Conservation (phyloP, 2,888 invertebrate genomes). For the Rhamnusium bicolor region DNA sequence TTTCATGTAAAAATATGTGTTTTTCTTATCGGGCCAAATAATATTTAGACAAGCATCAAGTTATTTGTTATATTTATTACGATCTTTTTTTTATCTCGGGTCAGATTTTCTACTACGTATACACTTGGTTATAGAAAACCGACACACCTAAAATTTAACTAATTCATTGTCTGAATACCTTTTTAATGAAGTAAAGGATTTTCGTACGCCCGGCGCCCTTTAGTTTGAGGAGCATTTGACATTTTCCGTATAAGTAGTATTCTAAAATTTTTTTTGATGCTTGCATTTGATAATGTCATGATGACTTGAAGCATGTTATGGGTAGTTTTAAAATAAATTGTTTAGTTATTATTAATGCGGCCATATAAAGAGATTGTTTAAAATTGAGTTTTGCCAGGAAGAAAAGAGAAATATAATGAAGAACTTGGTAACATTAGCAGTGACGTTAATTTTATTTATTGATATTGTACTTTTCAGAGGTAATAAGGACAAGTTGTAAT, state of each 20-base stretch:
- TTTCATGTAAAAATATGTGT: too few species aligned
- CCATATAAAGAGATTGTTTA: constrained; percentile 26
- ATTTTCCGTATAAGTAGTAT: not conserved
- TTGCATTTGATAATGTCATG: constrained; percentile 7
- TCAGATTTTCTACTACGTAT: too few species aligned
- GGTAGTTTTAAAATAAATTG: not conserved
- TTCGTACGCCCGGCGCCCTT: too few species aligned
- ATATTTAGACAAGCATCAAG: too few species aligned
- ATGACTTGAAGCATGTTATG: not conserved
- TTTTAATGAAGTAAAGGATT: too few species aligned
- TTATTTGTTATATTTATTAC: too few species aligned
- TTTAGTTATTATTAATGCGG: constrained; percentile 1
- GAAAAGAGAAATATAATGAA: constrained; percentile 6
- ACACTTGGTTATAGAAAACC: too few species aligned
- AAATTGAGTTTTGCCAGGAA: constrained; percentile 7
- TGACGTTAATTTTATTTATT: constrained; percentile 13
- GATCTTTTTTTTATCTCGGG: too few species aligned
- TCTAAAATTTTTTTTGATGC: not conserved
- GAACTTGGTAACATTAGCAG: constrained; percentile 18
- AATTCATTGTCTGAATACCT: too few species aligned
- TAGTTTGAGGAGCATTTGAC: constrained; percentile 1
- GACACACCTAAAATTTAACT: too few species aligned
- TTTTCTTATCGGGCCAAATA: too few species aligned
- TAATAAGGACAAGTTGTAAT: not conserved
- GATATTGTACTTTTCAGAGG: not conserved